These are phyloP conservation scores for Amblyjoppa proteus DNA, from an alignment of 2,888 invertebrate genomes.

Conservation along the genomic window DNA sequence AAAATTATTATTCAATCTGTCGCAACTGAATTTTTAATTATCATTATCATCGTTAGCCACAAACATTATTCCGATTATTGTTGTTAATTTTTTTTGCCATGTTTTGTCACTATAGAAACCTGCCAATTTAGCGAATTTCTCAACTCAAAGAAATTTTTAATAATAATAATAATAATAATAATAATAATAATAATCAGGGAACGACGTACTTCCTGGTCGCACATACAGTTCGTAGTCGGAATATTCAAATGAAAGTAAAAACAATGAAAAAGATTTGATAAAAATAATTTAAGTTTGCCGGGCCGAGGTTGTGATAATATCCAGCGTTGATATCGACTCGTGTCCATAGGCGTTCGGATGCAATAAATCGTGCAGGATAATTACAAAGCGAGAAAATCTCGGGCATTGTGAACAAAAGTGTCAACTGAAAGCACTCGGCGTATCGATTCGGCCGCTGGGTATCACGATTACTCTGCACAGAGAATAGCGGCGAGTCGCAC, in stretches of 20 bases:
- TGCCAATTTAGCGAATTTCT: neutral
- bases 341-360: neutral
- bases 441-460: neutral
- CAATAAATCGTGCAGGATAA: conserved; percentile 14
- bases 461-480: neutral
- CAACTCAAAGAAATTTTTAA: no score
- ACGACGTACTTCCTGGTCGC: neutral
- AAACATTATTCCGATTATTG: no score
- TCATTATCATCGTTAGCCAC: neutral
- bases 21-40: neutral
- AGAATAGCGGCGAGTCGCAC: conserved; percentile 21
- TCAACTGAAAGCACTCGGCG: neutral
- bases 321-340: conserved; percentile 24
- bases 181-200: neutral
- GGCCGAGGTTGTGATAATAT: conserved; percentile 31
- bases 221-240: neutral
- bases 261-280: conserved; percentile 56
- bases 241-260: conserved; percentile 24
- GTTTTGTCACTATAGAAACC: neutral
- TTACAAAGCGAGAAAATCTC: conserved; percentile 15
- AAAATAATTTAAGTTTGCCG: conserved; percentile 44
- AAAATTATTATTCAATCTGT: neutral
- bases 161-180: no score
- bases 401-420: conserved; percentile 3
- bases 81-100: neutral